phyloP scores from a whole-genome alignment of 2,113 vertebrate species.

The Spea multiplicata region DNA sequence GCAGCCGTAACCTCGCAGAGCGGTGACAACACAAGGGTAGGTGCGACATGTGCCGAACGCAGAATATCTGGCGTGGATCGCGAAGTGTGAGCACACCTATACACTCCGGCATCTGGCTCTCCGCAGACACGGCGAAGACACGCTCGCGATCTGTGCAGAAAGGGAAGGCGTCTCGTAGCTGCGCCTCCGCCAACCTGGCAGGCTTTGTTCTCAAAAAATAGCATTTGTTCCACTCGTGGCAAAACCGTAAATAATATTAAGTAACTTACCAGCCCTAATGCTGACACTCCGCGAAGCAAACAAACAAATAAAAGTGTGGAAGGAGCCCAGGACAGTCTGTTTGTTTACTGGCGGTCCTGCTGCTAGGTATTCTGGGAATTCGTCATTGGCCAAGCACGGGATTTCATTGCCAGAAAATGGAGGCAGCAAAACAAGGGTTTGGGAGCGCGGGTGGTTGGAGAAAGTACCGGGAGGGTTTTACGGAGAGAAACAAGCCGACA shows the following conservation, averaged over 20 bases:
- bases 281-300: conserved; percentile 5
- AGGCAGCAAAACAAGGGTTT: no score
- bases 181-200: conserved; percentile 27
- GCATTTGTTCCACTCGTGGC: conserved; percentile 28
- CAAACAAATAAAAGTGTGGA: conserved; percentile 10
- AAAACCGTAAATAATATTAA: conserved; percentile 33
- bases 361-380: no score
- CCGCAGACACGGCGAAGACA: neutral
- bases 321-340: neutral
- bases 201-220: conserved; percentile 24
- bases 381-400: no score
- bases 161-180: neutral
- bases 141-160: neutral
- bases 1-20: neutral
- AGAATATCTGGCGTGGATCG: neutral
- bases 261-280: neutral
- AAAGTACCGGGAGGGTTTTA: no score
- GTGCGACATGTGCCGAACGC: conserved; percentile 6
- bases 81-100: conserved; percentile 23
- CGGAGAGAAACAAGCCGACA: no score
- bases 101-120: conserved; percentile 16
- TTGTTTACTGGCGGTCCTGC: neutral
- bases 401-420: no score
- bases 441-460: no score
- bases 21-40: neutral